A percentile compares a stretch with the other conserved stretches of the same genome.
Evolutionary conservation across 2,113 vertebrate genomes (phyloP).

Genomic region (Scatophagus argus): DNA sequence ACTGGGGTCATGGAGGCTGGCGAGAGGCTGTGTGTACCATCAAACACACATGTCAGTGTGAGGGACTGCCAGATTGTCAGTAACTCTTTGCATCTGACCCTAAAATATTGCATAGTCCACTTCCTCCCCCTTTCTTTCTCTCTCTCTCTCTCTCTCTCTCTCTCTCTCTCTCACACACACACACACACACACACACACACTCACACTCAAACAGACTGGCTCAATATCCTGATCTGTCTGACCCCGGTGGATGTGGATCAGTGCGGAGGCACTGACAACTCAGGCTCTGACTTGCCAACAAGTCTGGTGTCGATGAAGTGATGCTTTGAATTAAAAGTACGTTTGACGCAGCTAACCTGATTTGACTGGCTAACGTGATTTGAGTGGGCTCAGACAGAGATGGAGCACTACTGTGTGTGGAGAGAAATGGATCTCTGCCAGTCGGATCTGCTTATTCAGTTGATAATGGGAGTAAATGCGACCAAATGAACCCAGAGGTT

Average conservation of each 20-base stretch:
- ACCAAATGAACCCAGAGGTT: slow-evolving; percentile 69
- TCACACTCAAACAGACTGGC: slow-evolving; percentile 29
- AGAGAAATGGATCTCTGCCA: slow-evolving; percentile 73
- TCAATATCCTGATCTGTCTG: slow-evolving; percentile 65
- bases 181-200: slow-evolving; percentile 19
- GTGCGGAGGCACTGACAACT: slow-evolving; percentile 72
- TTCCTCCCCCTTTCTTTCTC: background rate
- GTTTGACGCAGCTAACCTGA: slow-evolving; percentile 77
- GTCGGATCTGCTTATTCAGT: slow-evolving; percentile 62
- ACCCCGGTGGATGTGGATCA: slow-evolving; percentile 78
- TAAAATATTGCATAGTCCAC: slow-evolving; percentile 62
- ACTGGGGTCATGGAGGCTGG: slow-evolving; percentile 66
- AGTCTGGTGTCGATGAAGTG: slow-evolving; percentile 68
- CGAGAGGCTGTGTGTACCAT: slow-evolving; percentile 57
- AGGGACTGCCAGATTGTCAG: slow-evolving; percentile 76
- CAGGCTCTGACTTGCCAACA: slow-evolving; percentile 67
- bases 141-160: too few relatives aligned
- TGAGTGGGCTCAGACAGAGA: slow-evolving; percentile 65
- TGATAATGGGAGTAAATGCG: slow-evolving; percentile 75
- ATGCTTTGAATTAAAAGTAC: slow-evolving; percentile 80
- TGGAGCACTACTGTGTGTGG: slow-evolving; percentile 51
- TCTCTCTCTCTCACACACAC: too few relatives aligned
- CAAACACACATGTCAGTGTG: slow-evolving; percentile 77
- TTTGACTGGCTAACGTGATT: slow-evolving; percentile 80
- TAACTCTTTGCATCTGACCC: slow-evolving; percentile 72